A percentile compares a stretch with the other conserved stretches of the same genome.
Conservation (phyloP, 2,797 vertebrate genomes). For the Bufotes viridis region DNA sequence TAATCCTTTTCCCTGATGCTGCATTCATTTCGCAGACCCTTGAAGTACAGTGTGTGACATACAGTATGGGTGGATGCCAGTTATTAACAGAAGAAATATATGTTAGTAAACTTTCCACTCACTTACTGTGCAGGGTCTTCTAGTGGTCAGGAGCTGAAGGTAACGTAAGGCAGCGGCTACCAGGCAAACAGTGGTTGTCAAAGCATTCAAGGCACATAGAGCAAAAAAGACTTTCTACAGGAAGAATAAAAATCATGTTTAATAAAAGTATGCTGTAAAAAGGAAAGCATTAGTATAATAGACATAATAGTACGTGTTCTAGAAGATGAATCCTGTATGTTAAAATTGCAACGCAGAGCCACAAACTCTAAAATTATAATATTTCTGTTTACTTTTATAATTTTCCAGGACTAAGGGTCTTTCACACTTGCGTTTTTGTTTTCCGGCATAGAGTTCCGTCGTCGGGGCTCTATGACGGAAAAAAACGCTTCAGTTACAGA, state of each 20-base stretch:
- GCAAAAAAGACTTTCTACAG: conserved; percentile 85
- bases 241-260: conserved; percentile 40
- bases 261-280: not conserved
- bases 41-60: too few relatives aligned
- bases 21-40: too few relatives aligned
- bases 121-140: conserved; percentile 80
- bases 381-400: too few relatives aligned
- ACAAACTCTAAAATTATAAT: too few relatives aligned
- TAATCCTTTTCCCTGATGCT: too few relatives aligned
- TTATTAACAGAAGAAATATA: not conserved
- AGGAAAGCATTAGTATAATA: not conserved
- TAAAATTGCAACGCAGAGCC: too few relatives aligned
- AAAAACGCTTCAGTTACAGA: too few relatives aligned
- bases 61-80: not conserved
- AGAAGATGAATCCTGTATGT: not conserved
- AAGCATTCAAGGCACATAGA: conserved; percentile 82
- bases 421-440: too few relatives aligned
- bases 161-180: conserved; percentile 80
- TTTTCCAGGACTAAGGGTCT: too few relatives aligned
- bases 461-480: too few relatives aligned
- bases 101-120: conserved; percentile 33
- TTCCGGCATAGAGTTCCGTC: too few relatives aligned
- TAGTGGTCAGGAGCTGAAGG: conserved; percentile 78
- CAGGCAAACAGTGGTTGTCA: conserved; percentile 84
- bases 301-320: not conserved